Evolutionary conservation across 1,140 invertebrate genomes (phyloP).

Genomic region (Eurytemora carolleeae): DNA sequence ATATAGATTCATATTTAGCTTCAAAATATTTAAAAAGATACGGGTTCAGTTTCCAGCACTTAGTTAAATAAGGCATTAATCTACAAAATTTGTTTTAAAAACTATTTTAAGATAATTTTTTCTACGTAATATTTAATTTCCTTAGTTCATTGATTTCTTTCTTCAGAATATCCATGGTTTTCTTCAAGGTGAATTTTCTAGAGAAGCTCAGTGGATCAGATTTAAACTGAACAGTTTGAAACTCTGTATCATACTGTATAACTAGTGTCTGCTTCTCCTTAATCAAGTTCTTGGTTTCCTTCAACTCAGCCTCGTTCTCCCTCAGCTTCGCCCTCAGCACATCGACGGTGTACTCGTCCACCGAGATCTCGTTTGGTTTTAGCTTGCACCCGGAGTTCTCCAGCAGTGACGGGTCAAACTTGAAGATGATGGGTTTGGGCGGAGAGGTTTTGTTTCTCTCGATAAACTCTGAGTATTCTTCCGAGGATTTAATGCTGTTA

Average conservation of each 20-base stretch:
- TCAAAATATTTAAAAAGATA: too few relatives aligned
- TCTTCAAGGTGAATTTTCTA: slow-evolving; percentile 23
- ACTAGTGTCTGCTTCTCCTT: slow-evolving; percentile 25
- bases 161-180: slow-evolving; percentile 24
- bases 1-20: too few relatives aligned
- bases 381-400: slow-evolving; percentile 38
- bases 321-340: slow-evolving; percentile 52
- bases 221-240: slow-evolving; percentile 20
- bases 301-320: slow-evolving; percentile 48
- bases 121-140: slow-evolving; percentile 23
- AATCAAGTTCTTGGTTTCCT: slow-evolving; percentile 30
- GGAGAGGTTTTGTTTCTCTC: slow-evolving; percentile 36
- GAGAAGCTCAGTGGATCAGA: not conserved
- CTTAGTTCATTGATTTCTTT: slow-evolving; percentile 40
- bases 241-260: slow-evolving; percentile 24
- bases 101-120: too few relatives aligned
- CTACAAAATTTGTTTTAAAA: too few relatives aligned
- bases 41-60: too few relatives aligned
- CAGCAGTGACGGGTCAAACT: slow-evolving; percentile 59
- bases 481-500: slow-evolving; percentile 22
- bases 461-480: slow-evolving; percentile 25
- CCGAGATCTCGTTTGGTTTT: slow-evolving; percentile 47
- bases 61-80: too few relatives aligned
- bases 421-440: slow-evolving; percentile 47
- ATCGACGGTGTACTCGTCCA: slow-evolving; percentile 74